Evolutionary conservation across 2,797 vertebrate genomes (phyloP).

Genomic region (Gymnopithys bicolor): DNA sequence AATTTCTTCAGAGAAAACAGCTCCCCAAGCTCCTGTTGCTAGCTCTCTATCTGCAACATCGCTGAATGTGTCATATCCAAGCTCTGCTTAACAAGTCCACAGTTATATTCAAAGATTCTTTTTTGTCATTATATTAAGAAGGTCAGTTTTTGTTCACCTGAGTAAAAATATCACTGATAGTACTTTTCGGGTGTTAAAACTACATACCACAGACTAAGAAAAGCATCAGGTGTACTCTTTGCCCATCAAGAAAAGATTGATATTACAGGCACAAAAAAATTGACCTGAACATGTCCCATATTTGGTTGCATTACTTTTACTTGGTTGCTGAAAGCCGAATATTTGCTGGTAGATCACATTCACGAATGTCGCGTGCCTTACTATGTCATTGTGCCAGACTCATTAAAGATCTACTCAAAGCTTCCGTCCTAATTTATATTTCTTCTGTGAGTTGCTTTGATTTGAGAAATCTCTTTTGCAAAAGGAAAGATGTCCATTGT

Average conservation of each 20-base stretch:
- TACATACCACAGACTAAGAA: neutral
- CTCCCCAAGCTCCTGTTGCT: neutral
- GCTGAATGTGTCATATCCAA: neutral
- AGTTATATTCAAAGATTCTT: neutral
- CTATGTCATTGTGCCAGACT: neutral
- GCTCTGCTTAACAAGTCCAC: neutral
- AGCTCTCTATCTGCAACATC: neutral
- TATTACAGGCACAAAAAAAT: neutral
- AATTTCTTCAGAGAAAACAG: slow-evolving; percentile 24
- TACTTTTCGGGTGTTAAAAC: slow-evolving; percentile 16
- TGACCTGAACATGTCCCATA: neutral
- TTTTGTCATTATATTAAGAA: neutral
- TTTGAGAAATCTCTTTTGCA: slow-evolving; percentile 39
- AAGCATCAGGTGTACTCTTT: neutral
- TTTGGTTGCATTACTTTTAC: neutral
- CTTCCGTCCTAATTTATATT: slow-evolving; percentile 38
- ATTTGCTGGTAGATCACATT: slow-evolving; percentile 23
- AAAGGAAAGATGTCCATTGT: slow-evolving; percentile 21
- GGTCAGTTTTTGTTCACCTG: neutral
- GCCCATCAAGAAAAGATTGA: neutral
- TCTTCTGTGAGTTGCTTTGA: slow-evolving; percentile 27
- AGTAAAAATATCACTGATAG: neutral
- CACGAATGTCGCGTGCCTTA: neutral
- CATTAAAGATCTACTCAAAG: slow-evolving; percentile 48
- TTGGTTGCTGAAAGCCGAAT: neutral